phyloP scores from a whole-genome alignment of 2,888 invertebrate genomes.

The Harpagoxenus sublaevis region DNA sequence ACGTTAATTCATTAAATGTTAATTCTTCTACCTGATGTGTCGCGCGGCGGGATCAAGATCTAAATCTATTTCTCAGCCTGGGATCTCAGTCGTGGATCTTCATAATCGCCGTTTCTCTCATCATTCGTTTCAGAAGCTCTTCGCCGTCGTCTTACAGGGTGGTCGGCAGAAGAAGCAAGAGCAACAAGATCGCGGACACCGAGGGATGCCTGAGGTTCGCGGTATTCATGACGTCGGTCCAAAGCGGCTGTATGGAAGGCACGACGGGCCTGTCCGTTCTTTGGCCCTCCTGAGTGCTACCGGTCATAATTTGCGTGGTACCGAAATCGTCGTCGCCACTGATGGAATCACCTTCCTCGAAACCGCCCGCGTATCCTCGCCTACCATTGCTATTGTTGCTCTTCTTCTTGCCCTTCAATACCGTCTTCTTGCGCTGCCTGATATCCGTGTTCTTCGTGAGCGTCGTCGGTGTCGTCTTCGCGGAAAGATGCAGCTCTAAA shows the following conservation, averaged over 20 bases:
- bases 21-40: constrained; percentile 10
- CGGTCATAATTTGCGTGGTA: constrained; percentile 82
- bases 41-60: not conserved
- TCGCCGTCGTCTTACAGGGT: constrained; percentile 58
- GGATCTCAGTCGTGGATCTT: constrained; percentile 5
- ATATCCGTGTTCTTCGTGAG: constrained; percentile 76
- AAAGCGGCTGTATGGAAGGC: constrained; percentile 82
- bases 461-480: constrained; percentile 79
- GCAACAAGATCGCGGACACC: constrained; percentile 68
- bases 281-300: constrained; percentile 80
- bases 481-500: constrained; percentile 75
- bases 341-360: constrained; percentile 59
- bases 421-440: constrained; percentile 77
- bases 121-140: not conserved
- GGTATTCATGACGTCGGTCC: constrained; percentile 75
- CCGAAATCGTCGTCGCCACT: constrained; percentile 78
- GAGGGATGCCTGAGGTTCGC: constrained; percentile 72
- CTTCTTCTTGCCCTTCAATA: constrained; percentile 76
- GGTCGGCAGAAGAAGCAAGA: constrained; percentile 64
- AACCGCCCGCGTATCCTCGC: constrained; percentile 27
- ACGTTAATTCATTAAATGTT: constrained; percentile 7
- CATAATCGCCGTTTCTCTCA: not conserved
- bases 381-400: constrained; percentile 64
- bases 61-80: constrained; percentile 4
- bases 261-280: constrained; percentile 82